These are phyloP conservation scores for Pseudoatta argentina DNA, from an alignment of 1,140 invertebrate species.

Conservation along the genomic window DNA sequence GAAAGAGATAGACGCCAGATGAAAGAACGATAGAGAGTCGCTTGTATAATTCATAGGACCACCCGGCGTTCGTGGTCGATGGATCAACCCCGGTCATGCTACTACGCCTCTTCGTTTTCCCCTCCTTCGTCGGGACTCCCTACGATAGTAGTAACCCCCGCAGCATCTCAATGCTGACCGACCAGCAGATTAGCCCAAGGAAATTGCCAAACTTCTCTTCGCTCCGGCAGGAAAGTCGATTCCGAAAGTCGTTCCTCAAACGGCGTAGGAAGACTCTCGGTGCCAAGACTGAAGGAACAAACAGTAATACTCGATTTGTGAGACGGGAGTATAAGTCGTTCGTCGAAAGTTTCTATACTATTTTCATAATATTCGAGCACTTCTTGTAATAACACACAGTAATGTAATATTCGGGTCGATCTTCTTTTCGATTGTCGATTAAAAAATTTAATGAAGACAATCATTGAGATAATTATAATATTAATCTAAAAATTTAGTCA, in stretches of 20 bases:
- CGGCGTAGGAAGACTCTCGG: slow-evolving; percentile 53
- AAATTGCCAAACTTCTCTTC: slow-evolving; percentile 87
- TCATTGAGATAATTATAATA: neutral
- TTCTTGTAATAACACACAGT: neutral
- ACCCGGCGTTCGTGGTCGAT: slow-evolving; percentile 80
- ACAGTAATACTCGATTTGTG: slow-evolving; percentile 18
- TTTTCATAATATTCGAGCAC: neutral
- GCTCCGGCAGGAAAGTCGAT: slow-evolving; percentile 83
- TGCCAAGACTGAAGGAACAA: neutral
- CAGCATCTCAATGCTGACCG: slow-evolving; percentile 86
- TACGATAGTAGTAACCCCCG: slow-evolving; percentile 76
- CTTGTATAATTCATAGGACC: slow-evolving; percentile 86
- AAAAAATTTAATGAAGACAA: neutral
- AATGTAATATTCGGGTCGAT: neutral
- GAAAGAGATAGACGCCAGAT: slow-evolving; percentile 49
- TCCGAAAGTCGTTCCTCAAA: slow-evolving; percentile 84
- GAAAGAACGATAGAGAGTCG: slow-evolving; percentile 69
- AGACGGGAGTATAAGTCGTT: neutral
- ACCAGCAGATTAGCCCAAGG: slow-evolving; percentile 86
- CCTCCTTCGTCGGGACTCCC: neutral
- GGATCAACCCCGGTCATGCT: slow-evolving; percentile 58
- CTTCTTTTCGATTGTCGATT: neutral
- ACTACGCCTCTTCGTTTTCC: neutral
- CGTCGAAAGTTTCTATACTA: slow-evolving; percentile 11
- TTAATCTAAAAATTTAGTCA: neutral